These are phyloP conservation scores for Parelbella ahira DNA, from an alignment of 2,888 invertebrate species.

Conservation along the genomic window DNA sequence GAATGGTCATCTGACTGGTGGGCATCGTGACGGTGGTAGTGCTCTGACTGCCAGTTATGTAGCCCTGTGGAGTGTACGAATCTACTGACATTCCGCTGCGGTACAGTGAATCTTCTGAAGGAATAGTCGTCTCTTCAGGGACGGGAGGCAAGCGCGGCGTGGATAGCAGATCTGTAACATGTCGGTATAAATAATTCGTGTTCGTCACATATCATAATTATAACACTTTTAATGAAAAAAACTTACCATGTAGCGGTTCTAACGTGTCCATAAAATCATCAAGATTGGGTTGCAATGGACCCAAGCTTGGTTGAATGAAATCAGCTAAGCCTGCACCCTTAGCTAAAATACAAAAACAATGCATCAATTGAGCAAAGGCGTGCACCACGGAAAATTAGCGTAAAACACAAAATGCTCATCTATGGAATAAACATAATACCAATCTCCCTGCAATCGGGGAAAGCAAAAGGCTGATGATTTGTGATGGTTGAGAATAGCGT, in stretches of 20 bases:
- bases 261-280: constrained; percentile 97
- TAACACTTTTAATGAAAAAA: too few species aligned
- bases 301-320: constrained; percentile 98
- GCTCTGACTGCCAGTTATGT: constrained; percentile 47
- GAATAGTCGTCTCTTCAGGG: constrained; percentile 78
- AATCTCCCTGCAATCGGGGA: constrained; percentile 98
- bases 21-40: constrained; percentile 57
- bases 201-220: not conserved
- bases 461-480: constrained; percentile 93
- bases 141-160: constrained; percentile 80
- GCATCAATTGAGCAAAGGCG: constrained; percentile 9
- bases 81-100: constrained; percentile 67
- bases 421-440: constrained; percentile 75
- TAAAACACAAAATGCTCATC: constrained; percentile 20
- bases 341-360: constrained; percentile 75
- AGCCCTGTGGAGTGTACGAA: constrained; percentile 55
- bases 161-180: constrained; percentile 54
- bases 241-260: constrained; percentile 89
- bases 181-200: not conserved
- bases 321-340: constrained; percentile 94
- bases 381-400: not conserved
- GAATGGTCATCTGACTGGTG: constrained; percentile 70
- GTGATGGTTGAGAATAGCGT: constrained; percentile 93
- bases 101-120: constrained; percentile 75
- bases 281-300: constrained; percentile 97